A percentile compares a stretch with the other conserved stretches of the same genome.
These are phyloP conservation scores for Antheraea pernyi DNA, from an alignment of 1,140 invertebrate genomes.

Conservation along the genomic window DNA sequence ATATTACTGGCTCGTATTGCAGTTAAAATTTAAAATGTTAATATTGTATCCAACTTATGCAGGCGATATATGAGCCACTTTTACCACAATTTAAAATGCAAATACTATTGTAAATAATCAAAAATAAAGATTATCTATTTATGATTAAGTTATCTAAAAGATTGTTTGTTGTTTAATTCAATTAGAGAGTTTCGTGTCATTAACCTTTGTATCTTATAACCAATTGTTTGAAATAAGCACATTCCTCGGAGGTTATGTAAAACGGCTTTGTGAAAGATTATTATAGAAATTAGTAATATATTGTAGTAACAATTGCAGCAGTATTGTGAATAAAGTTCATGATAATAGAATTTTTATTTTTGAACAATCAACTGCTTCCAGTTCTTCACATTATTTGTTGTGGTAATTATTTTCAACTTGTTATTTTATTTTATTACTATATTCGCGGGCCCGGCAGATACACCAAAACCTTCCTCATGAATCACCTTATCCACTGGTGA, in stretches of 20 bases:
- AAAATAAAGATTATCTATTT: slow-evolving; percentile 4
- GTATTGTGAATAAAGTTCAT: slow-evolving; percentile 51
- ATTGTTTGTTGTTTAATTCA: not conserved
- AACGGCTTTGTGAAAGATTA: slow-evolving; percentile 12
- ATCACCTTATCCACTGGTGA: too few relatives aligned
- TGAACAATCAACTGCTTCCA: too few relatives aligned
- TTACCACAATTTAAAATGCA: not conserved
- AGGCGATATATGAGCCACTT: not conserved
- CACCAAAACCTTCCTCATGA: too few relatives aligned
- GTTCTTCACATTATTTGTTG: too few relatives aligned
- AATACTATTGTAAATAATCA: slow-evolving; percentile 10
- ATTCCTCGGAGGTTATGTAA: slow-evolving; percentile 11
- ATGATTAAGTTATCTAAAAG: slow-evolving; percentile 8
- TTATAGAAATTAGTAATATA: slow-evolving; percentile 9
- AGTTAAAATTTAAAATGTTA: not conserved
- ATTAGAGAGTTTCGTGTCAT: not conserved
- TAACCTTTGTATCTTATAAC: not conserved
- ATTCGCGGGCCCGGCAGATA: too few relatives aligned
- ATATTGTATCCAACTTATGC: slow-evolving; percentile 12
- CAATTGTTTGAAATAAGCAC: slow-evolving; percentile 8
- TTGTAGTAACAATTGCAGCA: slow-evolving; percentile 31
- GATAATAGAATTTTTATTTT: slow-evolving; percentile 13
- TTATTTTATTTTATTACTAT: too few relatives aligned
- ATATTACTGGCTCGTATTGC: slow-evolving; percentile 11
- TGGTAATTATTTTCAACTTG: too few relatives aligned